Base-by-base conservation (phyloP, 2,888 invertebrate genomes). In the Lathronympha strigana region DNA sequence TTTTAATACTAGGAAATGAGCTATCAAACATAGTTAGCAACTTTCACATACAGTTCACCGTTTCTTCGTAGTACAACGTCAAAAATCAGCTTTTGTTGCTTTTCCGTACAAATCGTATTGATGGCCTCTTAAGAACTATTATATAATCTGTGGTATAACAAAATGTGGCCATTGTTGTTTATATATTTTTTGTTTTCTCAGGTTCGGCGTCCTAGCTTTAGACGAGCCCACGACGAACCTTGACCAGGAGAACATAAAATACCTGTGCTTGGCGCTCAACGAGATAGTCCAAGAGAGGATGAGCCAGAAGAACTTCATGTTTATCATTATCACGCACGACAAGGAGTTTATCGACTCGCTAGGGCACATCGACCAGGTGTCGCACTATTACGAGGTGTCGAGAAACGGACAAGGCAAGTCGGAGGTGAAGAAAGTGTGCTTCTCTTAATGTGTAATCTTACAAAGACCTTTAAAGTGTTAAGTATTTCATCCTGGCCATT, bases 171-270 rank as follows among this genome's bases (percentile, higher is more conserved):
- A n/a, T n/a, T n/a, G n/a, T n/a, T n/a, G n/a, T n/a, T n/a, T n/a
- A n/a, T n/a, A n/a, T n/a, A n/a, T n/a, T n/a, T n/a, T n/a, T n/a
- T n/a, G n/a, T n/a, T n/a, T n/a, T n/a, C n/a, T n/a, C n/a, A 92
- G 98, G 82, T 99, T 99, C 85, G 98, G 98, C 9, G 96, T 99
- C 62, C 90, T 99, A 69, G 98, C 99, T 0, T 87, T 99, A 55
- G 99, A 99, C 86, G 99, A 99, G 88, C 99, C 99, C 0, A 99
- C 99, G 0, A 99, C 99, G 0, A 99, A 99, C 93, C 93, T 99
- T 73, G 99, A 99, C 89, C 93, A 95, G 67, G 95, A 95, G 45
- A 99, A 99, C 86, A 95, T 98, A 38, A 93, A 93, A 60, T 97
- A 96, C 78, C 92, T 99, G 61, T 97, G 98, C 71, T 91, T 93